These are phyloP conservation scores for Vanessa tameamea DNA, from an alignment of 1,140 invertebrate species.

Conservation along the genomic window DNA sequence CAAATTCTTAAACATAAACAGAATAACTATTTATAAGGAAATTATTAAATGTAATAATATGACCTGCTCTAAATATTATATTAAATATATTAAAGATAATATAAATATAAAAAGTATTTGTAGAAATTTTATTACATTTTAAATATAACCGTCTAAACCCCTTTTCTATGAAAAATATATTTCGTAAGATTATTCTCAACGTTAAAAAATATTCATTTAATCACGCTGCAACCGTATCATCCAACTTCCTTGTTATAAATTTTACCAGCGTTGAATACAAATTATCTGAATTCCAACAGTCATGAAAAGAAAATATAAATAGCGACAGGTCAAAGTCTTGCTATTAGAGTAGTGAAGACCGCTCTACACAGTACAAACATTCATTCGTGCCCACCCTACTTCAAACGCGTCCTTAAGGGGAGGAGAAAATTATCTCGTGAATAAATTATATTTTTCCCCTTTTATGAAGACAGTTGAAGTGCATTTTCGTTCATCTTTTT, in stretches of 20 bases:
- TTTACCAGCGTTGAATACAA: slow-evolving; percentile 28
- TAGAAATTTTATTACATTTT: no score
- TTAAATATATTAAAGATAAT: no score
- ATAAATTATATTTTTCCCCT: slow-evolving; percentile 80
- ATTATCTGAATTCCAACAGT: slow-evolving; percentile 25
- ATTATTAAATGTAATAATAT: no score
- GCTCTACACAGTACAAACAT: slow-evolving; percentile 61
- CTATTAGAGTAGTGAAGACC: slow-evolving; percentile 45
- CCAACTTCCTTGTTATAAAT: slow-evolving; percentile 21
- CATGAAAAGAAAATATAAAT: slow-evolving; percentile 44
- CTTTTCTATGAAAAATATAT: no score
- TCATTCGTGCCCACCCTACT: slow-evolving; percentile 65
- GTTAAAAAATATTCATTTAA: slow-evolving; percentile 19
- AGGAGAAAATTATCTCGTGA: slow-evolving; percentile 79
- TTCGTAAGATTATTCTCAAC: neutral
- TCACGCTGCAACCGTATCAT: neutral
- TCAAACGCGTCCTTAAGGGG: slow-evolving; percentile 70
- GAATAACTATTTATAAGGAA: no score
- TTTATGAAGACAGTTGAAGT: slow-evolving; percentile 78
- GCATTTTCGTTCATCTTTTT: slow-evolving; percentile 77
- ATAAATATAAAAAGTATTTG: no score
- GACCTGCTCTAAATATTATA: no score
- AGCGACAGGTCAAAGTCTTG: slow-evolving; percentile 52
- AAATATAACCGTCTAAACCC: no score
- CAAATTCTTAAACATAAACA: no score